These are phyloP conservation scores for Philereme vetulata DNA, from an alignment of 2,888 invertebrate species.

Conservation along the genomic window DNA sequence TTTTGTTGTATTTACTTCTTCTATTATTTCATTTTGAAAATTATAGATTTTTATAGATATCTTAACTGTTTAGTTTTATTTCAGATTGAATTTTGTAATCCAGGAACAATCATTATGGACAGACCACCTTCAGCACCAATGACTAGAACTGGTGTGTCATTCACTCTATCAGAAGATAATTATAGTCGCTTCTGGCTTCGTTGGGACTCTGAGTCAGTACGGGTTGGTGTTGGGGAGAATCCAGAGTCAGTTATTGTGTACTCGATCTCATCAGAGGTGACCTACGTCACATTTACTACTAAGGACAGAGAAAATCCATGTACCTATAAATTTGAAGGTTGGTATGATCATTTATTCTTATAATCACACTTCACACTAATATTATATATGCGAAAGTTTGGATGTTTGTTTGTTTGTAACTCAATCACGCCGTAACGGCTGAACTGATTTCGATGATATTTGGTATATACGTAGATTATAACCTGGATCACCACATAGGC, in stretches of 20 bases:
- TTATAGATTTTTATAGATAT: too few relatives aligned
- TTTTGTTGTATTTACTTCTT: too few relatives aligned
- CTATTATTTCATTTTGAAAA: too few relatives aligned
- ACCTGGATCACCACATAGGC: too few relatives aligned
- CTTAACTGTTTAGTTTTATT: slow-evolving; percentile 7
- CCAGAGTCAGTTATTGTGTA: not conserved
- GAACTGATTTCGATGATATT: too few relatives aligned
- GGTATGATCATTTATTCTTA: slow-evolving; percentile 32
- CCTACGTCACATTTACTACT: slow-evolving; percentile 51
- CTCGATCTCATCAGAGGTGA: slow-evolving; percentile 36
- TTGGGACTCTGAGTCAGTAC: slow-evolving; percentile 58
- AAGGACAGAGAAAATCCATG: slow-evolving; percentile 34
- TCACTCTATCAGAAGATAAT: slow-evolving; percentile 46
- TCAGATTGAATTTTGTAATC: slow-evolving; percentile 48
- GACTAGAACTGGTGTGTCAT: slow-evolving; percentile 12
- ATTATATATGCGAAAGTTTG: too few relatives aligned
- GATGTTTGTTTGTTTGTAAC: too few relatives aligned
- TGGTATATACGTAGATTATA: too few relatives aligned
- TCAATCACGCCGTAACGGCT: too few relatives aligned
- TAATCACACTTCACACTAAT: too few relatives aligned
- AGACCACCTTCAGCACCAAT: slow-evolving; percentile 5
- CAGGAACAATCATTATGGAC: slow-evolving; percentile 46
- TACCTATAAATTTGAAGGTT: slow-evolving; percentile 59
- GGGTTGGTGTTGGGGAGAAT: slow-evolving; percentile 21
- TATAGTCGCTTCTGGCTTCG: slow-evolving; percentile 76